phyloP scores from a whole-genome alignment of 2,797 vertebrate species.

The Sebastes melanostomus region DNA sequence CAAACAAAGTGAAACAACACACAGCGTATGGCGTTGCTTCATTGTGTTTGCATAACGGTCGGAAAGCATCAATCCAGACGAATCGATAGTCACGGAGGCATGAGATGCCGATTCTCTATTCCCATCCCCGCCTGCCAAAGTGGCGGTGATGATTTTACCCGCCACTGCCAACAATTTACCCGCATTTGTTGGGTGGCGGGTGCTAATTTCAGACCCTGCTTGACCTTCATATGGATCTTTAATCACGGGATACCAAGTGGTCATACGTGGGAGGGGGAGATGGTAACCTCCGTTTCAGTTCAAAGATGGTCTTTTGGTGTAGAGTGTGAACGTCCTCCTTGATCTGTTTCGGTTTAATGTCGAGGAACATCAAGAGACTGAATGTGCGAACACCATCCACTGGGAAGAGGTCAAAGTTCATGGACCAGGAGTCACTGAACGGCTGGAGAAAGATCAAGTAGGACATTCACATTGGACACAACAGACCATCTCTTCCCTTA shows the following conservation, averaged over 20 bases:
- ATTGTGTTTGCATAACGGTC: no score
- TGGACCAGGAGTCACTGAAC: neutral
- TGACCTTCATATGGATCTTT: no score
- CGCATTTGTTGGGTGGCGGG: no score
- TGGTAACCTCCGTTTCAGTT: neutral
- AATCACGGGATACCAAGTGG: neutral
- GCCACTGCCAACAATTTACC: no score
- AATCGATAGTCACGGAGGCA: no score
- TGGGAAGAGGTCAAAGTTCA: neutral
- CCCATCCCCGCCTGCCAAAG: no score
- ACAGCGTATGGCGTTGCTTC: no score
- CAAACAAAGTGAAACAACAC: neutral
- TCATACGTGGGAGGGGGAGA: rapidly evolving
- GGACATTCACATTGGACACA: no score
- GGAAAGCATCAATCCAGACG: rapidly evolving
- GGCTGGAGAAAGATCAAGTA: no score
- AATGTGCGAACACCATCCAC: neutral
- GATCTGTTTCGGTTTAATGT: neutral
- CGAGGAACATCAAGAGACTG: neutral
- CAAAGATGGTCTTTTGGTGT: neutral
- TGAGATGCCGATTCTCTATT: no score
- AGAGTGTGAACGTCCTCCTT: neutral
- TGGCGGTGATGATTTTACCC: no score
- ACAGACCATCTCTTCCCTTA: neutral
- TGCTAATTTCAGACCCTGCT: no score